phyloP scores from a whole-genome alignment of 2,888 invertebrate species.

The Theretra japonica region DNA sequence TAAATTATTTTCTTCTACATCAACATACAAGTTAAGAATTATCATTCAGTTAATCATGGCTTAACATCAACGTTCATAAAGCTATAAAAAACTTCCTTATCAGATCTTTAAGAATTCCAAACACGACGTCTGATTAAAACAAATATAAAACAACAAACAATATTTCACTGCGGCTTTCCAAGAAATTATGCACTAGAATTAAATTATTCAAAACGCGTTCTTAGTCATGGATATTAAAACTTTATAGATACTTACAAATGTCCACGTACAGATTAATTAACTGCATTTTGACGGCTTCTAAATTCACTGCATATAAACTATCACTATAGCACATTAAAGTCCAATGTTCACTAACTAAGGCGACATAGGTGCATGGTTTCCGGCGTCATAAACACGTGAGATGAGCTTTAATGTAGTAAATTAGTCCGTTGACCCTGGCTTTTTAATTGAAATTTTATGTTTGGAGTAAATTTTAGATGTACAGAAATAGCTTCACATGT shows the following conservation, averaged over 20 bases:
- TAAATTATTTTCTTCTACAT: no score
- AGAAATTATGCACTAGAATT: no score
- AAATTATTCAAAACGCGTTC: no score
- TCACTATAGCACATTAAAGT: slow-evolving; percentile 48
- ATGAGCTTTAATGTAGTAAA: slow-evolving; percentile 46
- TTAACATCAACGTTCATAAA: no score
- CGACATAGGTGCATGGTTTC: slow-evolving; percentile 47
- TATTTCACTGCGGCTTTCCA: no score
- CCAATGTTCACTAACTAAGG: slow-evolving; percentile 45
- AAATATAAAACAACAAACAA: no score
- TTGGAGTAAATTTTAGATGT: slow-evolving; percentile 23
- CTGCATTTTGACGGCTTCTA: slow-evolving; percentile 60
- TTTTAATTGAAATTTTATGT: slow-evolving; percentile 38
- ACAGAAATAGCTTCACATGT: slow-evolving; percentile 7
- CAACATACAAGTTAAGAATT: no score
- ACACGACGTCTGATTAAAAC: no score
- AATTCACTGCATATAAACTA: slow-evolving; percentile 57
- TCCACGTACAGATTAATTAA: slow-evolving; percentile 33
- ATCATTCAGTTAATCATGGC: no score
- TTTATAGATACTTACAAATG: slow-evolving; percentile 25
- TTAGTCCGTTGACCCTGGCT: slow-evolving; percentile 54
- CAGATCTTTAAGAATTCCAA: no score
- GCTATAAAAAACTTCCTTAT: no score
- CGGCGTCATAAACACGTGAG: slow-evolving; percentile 51
- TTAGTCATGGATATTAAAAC: no score